A percentile compares a stretch with the other conserved stretches of the same genome.
These are phyloP conservation scores for Gerris lacustris DNA, from an alignment of 2,888 invertebrate species.

Conservation along the genomic window DNA sequence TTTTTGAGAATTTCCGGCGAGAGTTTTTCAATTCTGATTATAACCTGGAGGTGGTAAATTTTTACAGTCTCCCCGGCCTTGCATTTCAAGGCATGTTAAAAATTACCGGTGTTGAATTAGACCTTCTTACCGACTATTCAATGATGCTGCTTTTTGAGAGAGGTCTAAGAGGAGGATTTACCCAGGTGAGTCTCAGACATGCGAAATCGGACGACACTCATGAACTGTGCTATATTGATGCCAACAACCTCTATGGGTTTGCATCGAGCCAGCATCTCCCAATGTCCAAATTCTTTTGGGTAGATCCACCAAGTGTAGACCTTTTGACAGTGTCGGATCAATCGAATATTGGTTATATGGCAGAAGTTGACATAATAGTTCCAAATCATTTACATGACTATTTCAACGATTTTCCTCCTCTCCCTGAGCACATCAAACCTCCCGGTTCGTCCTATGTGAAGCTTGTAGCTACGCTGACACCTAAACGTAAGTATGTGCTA, in stretches of 20 bases:
- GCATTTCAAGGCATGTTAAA: slow-evolving; percentile 18
- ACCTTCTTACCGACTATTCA: slow-evolving; percentile 22
- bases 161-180: slow-evolving; percentile 23
- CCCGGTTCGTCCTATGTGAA: slow-evolving; percentile 14
- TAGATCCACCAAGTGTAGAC: slow-evolving; percentile 10
- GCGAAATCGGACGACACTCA: slow-evolving; percentile 18
- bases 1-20: slow-evolving; percentile 23
- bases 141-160: slow-evolving; percentile 22
- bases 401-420: slow-evolving; percentile 15
- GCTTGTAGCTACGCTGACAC: slow-evolving; percentile 17
- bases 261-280: slow-evolving; percentile 16
- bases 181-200: slow-evolving; percentile 14
- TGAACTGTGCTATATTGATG: not conserved
- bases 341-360: slow-evolving; percentile 18
- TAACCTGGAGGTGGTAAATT: slow-evolving; percentile 20
- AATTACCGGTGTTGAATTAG: slow-evolving; percentile 19
- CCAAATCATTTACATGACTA: slow-evolving; percentile 7
- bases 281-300: slow-evolving; percentile 16
- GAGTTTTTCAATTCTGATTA: slow-evolving; percentile 16
- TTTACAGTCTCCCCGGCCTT: slow-evolving; percentile 19
- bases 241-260: slow-evolving; percentile 17
- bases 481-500: slow-evolving; percentile 17
- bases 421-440: slow-evolving; percentile 14
- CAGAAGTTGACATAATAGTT: slow-evolving; percentile 20
- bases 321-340: slow-evolving; percentile 10